A percentile compares a stretch with the other conserved stretches of the same genome.
These are phyloP conservation scores for Bellardia bayeri DNA, from an alignment of 2,888 invertebrate genomes.

Conservation along the genomic window DNA sequence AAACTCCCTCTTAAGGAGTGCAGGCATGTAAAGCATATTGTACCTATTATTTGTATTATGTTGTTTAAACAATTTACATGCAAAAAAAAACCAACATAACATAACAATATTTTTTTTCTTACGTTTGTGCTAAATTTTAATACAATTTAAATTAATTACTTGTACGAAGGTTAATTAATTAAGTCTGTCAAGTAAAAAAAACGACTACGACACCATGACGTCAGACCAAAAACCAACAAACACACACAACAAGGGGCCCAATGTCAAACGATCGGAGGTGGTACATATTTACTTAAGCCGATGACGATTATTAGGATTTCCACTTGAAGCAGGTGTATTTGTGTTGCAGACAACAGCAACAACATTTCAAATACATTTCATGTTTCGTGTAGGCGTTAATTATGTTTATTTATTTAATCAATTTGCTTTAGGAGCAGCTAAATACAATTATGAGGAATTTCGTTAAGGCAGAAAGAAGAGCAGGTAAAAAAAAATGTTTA, in stretches of 20 bases:
- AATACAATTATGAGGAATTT: not conserved
- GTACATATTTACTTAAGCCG: not conserved
- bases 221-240: constrained; percentile 33
- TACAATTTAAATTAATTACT: constrained; percentile 76
- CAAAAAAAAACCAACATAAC: not conserved
- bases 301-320: constrained; percentile 24
- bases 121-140: constrained; percentile 53
- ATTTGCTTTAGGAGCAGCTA: not conserved
- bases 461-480: not conserved
- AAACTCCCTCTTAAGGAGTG: constrained; percentile 36
- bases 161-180: constrained; percentile 74
- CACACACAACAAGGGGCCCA: constrained; percentile 21
- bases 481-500: not conserved
- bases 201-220: constrained; percentile 61
- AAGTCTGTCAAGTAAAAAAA: constrained; percentile 50
- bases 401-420: constrained; percentile 43
- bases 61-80: constrained; percentile 55
- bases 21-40: not conserved
- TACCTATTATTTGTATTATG: constrained; percentile 47
- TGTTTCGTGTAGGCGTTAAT: constrained; percentile 37
- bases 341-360: not conserved
- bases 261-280: not conserved
- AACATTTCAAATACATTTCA: constrained; percentile 24
- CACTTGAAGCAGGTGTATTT: constrained; percentile 42
- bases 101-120: not conserved